A percentile compares a stretch with the other conserved stretches of the same genome.
These are phyloP conservation scores for Butorides virescens DNA, from an alignment of 2,113 vertebrate genomes.

Conservation along the genomic window DNA sequence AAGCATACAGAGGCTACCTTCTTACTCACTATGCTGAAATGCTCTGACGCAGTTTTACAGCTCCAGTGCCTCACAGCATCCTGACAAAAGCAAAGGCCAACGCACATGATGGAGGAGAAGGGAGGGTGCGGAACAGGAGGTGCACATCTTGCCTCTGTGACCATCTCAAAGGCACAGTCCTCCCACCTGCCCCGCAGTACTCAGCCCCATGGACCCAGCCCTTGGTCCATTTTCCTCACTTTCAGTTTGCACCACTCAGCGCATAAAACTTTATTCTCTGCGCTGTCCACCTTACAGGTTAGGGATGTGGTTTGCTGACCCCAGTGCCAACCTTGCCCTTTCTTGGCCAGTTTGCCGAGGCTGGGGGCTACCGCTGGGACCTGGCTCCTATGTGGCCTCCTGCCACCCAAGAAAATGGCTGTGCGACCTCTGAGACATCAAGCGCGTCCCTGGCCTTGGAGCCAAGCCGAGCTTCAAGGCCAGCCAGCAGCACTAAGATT, in stretches of 20 bases:
- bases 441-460: neutral
- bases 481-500: neutral
- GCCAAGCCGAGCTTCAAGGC: neutral
- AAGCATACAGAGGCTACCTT: neutral
- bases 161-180: accelerated
- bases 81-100: neutral
- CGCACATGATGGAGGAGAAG: accelerated
- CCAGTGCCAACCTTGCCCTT: neutral
- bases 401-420: neutral
- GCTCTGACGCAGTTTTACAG: neutral
- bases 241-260: neutral
- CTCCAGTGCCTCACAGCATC: neutral
- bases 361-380: neutral
- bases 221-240: neutral
- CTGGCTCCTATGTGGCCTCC: accelerated
- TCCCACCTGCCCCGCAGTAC: neutral
- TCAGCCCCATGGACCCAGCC: neutral
- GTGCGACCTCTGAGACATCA: neutral
- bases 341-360: neutral
- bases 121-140: neutral
- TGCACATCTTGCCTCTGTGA: neutral
- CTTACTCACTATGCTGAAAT: neutral
- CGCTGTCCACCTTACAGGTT: accelerated
- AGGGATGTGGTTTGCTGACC: neutral
- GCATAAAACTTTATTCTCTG: neutral